Evolutionary conservation across 2,888 invertebrate genomes (phyloP).

Genomic region (Thymelicus acteon): DNA sequence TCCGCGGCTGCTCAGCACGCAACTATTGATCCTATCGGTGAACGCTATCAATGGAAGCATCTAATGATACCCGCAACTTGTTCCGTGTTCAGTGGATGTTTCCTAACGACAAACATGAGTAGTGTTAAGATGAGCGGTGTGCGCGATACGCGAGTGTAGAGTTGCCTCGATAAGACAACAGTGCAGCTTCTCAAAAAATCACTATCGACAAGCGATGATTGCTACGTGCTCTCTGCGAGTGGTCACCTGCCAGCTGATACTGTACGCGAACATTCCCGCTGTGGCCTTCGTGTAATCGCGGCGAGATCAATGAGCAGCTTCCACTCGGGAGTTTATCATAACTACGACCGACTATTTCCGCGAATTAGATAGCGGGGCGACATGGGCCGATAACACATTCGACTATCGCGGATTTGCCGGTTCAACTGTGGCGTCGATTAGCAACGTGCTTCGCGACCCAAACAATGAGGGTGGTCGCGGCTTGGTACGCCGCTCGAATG

Average conservation of each 20-base stretch:
- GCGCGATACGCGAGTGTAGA: slow-evolving; percentile 55
- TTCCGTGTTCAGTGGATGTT: slow-evolving; percentile 28
- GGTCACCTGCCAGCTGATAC: slow-evolving; percentile 80
- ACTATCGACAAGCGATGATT: slow-evolving; percentile 60
- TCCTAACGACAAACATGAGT: slow-evolving; percentile 13
- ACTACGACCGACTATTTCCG: slow-evolving; percentile 16
- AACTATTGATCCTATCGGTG: slow-evolving; percentile 50
- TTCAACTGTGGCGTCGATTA: slow-evolving; percentile 72
- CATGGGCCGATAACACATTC: slow-evolving; percentile 67
- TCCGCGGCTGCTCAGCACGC: slow-evolving; percentile 52
- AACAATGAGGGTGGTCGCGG: slow-evolving; percentile 82
- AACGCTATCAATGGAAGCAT: slow-evolving; percentile 42
- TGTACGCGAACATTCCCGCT: slow-evolving; percentile 73
- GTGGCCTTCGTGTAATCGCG: slow-evolving; percentile 50
- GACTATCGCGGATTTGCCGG: slow-evolving; percentile 63
- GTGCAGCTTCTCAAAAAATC: slow-evolving; percentile 60
- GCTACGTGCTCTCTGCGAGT: slow-evolving; percentile 58
- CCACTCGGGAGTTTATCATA: slow-evolving; percentile 13
- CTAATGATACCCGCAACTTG: slow-evolving; percentile 19
- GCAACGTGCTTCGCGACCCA: slow-evolving; percentile 75
- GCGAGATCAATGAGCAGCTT: slow-evolving; percentile 36
- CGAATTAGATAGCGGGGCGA: slow-evolving; percentile 28
- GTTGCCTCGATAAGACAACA: slow-evolving; percentile 69
- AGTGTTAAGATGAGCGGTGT: slow-evolving; percentile 53
- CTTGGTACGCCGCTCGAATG: slow-evolving; percentile 73